phyloP scores from a whole-genome alignment of 1,140 invertebrate species.

The Eciton burchellii region DNA sequence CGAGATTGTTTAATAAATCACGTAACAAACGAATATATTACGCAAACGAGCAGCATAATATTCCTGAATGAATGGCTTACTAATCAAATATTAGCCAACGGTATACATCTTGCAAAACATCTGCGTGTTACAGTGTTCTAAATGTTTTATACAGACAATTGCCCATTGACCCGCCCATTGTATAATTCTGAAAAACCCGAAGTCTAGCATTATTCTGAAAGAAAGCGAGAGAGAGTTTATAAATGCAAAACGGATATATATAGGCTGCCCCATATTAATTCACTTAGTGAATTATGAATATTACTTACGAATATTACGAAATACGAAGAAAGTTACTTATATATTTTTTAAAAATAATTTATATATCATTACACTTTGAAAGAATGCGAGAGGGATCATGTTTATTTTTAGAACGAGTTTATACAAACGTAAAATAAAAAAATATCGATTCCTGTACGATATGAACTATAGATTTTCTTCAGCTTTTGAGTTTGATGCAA shows the following conservation, averaged over 20 bases:
- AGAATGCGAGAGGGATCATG: constrained; percentile 27
- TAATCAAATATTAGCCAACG: constrained; percentile 70
- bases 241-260: constrained; percentile 69
- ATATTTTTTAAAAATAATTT: constrained; percentile 63
- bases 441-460: constrained; percentile 24
- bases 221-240: constrained; percentile 56
- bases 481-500: constrained; percentile 51
- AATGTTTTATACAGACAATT: constrained; percentile 73
- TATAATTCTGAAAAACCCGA: constrained; percentile 60
- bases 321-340: constrained; percentile 56
- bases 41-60: constrained; percentile 53
- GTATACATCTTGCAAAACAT: constrained; percentile 67
- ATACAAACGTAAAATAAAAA: constrained; percentile 29
- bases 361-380: constrained; percentile 6
- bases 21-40: constrained; percentile 49
- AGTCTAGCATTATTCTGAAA: constrained; percentile 16
- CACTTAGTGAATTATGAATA: constrained; percentile 67
- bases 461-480: constrained; percentile 26
- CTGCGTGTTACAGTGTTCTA: constrained; percentile 73
- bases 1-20: constrained; percentile 50
- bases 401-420: constrained; percentile 58
- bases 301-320: constrained; percentile 62
- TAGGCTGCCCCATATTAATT: constrained; percentile 73
- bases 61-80: constrained; percentile 69
- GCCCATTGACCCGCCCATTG: constrained; percentile 57